Base-by-base conservation (phyloP, 2,113 vertebrate species). In the Nothoprocta perdicaria region DNA sequence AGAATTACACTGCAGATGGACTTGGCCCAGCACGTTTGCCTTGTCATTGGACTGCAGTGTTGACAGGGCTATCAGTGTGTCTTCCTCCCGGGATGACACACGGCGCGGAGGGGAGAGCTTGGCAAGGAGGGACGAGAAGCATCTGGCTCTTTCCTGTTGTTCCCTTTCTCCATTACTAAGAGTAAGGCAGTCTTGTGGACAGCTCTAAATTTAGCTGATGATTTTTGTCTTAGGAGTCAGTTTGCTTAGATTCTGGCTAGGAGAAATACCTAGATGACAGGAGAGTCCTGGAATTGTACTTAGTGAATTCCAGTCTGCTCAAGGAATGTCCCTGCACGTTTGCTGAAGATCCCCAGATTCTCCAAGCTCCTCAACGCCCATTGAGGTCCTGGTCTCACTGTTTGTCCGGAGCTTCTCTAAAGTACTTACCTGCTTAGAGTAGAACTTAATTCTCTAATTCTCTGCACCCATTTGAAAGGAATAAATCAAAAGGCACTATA, bases 81-180 rank as follows among this genome's bases (percentile, higher is more conserved):
- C 89, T 94, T 95, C 82, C 91, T 94, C 53, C 23, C 76, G 43
- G 45, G 16, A 94, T 84, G 89, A 57, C 48, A 29, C 15, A 31
- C 72, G 40, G 43, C 73, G 13, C 89, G 81, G 79, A 87, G 57
- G 76, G 58, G n/a, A 78, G 41, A 71, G 60, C 83, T 88, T 91
- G 94, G 82, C 57, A 8, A 89, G 33, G 65, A 83, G 38, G 45
- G n/a, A n/a, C 5, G 5, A 87, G 79, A 90, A 92, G 84, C n/a
- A 83, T 93, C 81, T 87, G 46, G 16, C 68, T 88, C 73, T 74
- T 96, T 89, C 87, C 81, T 93, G 79, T 96, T 94, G 86, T 95
- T 95, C 43, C 45, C 9, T 82, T 75, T 53, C 40, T 87, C 81
- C 43, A 14, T 86, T 87, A 63, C 79, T 78, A 48, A 63, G 58